These are phyloP conservation scores for Galemys pyrenaicus DNA, from an alignment of 2,113 vertebrate species.

Conservation along the genomic window DNA sequence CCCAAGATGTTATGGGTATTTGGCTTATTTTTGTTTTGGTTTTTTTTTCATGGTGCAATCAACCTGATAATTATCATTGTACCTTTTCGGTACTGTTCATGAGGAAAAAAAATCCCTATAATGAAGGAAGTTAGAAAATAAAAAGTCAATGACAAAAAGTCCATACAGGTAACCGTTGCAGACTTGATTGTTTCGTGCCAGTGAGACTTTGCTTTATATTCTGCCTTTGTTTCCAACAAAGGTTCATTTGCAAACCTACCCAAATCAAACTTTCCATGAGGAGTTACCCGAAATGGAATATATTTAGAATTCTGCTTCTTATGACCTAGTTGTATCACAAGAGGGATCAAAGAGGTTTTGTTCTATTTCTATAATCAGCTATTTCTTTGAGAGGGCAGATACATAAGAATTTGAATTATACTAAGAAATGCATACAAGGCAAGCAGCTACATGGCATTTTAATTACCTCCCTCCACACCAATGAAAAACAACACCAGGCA, in stretches of 20 bases:
- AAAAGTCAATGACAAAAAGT: not conserved
- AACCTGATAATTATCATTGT: not conserved
- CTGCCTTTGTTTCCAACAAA: slow-evolving; percentile 35
- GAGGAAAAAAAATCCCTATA: not conserved
- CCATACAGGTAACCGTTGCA: not conserved
- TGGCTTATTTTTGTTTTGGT: no score
- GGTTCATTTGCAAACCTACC: slow-evolving; percentile 45
- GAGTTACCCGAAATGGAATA: slow-evolving; percentile 35
- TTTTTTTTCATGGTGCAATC: not conserved
- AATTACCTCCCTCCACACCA: slow-evolving; percentile 63
- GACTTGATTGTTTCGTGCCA: not conserved
- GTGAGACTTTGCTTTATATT: slow-evolving; percentile 52
- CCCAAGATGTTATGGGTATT: not conserved
- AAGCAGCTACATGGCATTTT: slow-evolving; percentile 70
- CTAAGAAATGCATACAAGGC: slow-evolving; percentile 68
- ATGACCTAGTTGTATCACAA: slow-evolving; percentile 57
- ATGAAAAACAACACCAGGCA: slow-evolving; percentile 41
- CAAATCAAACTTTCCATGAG: slow-evolving; percentile 31
- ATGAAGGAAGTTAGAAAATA: not conserved
- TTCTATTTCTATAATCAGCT: slow-evolving; percentile 75
- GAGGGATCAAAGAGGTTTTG: slow-evolving; percentile 75
- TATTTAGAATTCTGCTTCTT: slow-evolving; percentile 66
- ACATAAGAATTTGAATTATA: slow-evolving; percentile 76
- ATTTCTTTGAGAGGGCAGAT: slow-evolving; percentile 70
- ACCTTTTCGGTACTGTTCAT: not conserved